Evolutionary conservation across 2,113 vertebrate genomes (phyloP).

Genomic region (Rhynchopsitta pachyrhyncha): DNA sequence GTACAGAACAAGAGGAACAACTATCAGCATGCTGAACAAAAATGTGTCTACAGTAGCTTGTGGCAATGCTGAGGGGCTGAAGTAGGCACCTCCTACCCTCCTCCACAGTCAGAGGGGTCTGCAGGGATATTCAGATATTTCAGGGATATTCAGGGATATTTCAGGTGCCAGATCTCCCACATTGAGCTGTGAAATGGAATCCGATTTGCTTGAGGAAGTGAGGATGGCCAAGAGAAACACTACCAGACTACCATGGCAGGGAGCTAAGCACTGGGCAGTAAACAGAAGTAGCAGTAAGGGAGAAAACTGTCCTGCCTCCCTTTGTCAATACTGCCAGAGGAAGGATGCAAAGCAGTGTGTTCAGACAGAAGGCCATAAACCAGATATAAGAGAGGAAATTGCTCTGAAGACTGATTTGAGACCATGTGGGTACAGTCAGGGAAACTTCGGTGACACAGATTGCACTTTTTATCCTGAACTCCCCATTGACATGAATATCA

Average conservation of each 20-base stretch:
- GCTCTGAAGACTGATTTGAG: background rate
- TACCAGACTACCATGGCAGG: background rate
- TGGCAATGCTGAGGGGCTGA: background rate
- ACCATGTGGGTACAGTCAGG: background rate
- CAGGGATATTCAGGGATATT: background rate
- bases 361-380: background rate
- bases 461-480: background rate
- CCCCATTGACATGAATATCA: background rate
- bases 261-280: background rate
- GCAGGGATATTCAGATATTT: background rate
- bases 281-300: background rate
- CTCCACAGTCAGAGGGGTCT: background rate
- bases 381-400: background rate
- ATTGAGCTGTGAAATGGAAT: background rate
- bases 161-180: background rate
- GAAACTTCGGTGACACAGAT: background rate
- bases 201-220: background rate
- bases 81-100: fast-evolving
- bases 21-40: background rate
- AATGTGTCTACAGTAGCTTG: background rate
- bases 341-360: background rate
- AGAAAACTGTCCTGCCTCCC: background rate
- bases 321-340: background rate
- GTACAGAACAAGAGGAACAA: background rate
- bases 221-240: background rate